A percentile compares a stretch with the other conserved stretches of the same genome.
Conservation (phyloP, 2,113 vertebrate genomes). For the Corvus cornix region DNA sequence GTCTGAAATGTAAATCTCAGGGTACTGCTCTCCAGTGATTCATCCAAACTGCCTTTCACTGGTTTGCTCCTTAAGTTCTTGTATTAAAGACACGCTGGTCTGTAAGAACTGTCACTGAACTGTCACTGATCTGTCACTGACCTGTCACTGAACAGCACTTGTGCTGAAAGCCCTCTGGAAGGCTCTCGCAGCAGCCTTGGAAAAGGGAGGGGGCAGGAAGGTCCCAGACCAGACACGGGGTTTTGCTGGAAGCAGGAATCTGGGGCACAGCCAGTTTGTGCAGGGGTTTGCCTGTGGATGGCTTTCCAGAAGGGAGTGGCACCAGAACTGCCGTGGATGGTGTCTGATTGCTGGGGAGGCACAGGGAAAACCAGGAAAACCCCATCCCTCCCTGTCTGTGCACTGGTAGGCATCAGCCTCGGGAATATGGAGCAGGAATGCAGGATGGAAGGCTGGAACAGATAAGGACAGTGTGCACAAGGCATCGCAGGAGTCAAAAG, state of each 20-base stretch:
- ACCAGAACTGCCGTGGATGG: fast-evolving
- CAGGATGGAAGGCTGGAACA: background rate
- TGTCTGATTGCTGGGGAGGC: background rate
- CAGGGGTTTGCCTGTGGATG: fast-evolving
- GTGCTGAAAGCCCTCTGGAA: background rate
- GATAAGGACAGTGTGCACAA: background rate
- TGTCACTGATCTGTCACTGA: background rate
- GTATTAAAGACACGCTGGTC: background rate
- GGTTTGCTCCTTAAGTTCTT: background rate
- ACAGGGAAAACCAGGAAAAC: background rate
- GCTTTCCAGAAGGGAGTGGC: background rate
- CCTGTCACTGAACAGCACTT: background rate
- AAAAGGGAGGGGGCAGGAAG: background rate
- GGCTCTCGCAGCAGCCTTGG: background rate
- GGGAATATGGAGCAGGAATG: background rate
- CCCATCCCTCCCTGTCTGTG: background rate
- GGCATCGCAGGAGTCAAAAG: background rate
- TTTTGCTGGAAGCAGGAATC: background rate
- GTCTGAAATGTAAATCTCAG: background rate
- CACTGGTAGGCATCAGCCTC: background rate
- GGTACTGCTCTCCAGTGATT: background rate
- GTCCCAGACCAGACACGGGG: background rate
- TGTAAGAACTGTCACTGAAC: background rate
- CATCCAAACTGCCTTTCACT: background rate
- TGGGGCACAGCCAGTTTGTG: fast-evolving